A percentile compares a stretch with the other conserved stretches of the same genome.
These are phyloP conservation scores for Gallinago nigripennis DNA, from an alignment of 2,797 vertebrate species.

Conservation along the genomic window DNA sequence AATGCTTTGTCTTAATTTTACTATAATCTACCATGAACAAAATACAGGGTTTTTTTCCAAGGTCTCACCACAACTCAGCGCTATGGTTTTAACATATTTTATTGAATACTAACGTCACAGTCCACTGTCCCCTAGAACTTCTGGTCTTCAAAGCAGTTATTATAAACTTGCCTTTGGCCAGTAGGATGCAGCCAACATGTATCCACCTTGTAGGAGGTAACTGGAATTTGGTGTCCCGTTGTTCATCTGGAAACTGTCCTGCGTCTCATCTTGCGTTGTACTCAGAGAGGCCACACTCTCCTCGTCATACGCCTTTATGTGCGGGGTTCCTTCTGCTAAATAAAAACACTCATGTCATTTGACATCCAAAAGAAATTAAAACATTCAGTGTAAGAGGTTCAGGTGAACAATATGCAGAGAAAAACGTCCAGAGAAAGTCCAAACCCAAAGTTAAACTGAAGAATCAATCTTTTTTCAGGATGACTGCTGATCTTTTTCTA, in stretches of 20 bases:
- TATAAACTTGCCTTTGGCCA: conserved; percentile 92
- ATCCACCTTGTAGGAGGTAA: conserved; percentile 89
- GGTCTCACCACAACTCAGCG: not conserved
- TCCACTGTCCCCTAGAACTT: not conserved
- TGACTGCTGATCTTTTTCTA: not conserved
- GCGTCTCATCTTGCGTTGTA: conserved; percentile 91
- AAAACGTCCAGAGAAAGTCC: not conserved
- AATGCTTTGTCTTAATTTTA: not conserved
- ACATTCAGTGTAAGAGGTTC: not conserved
- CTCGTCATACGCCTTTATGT: conserved; percentile 93
- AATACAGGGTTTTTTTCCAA: not conserved
- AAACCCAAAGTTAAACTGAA: not conserved
- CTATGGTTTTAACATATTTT: not conserved
- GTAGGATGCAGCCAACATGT: conserved; percentile 93
- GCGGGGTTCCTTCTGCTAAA: conserved; percentile 82
- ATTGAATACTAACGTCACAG: not conserved
- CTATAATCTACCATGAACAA: not conserved
- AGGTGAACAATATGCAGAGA: not conserved
- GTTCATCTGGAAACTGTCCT: conserved; percentile 89
- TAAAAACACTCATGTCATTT: not conserved
- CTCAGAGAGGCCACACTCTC: conserved; percentile 95
- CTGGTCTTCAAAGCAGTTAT: not conserved
- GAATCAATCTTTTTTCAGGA: not conserved
- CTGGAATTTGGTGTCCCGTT: conserved; percentile 86
- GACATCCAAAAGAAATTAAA: not conserved